phyloP scores from a whole-genome alignment of 2,888 invertebrate species.

The Zelleria hepariella region DNA sequence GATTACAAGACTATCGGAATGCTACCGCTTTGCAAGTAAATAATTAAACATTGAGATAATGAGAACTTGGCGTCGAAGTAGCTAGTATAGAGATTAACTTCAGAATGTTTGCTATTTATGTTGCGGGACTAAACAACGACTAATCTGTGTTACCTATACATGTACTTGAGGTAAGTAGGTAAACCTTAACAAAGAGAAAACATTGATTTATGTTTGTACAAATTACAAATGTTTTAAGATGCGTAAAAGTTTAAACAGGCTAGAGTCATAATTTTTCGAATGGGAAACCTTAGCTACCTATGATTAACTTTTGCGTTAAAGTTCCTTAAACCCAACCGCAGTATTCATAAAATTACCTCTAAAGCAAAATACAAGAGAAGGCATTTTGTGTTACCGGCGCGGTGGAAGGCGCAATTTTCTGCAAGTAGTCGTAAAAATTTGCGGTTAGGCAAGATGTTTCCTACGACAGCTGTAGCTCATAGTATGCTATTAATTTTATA shows the following conservation, averaged over 20 bases:
- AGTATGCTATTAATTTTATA: too few relatives aligned
- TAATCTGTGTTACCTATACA: too few relatives aligned
- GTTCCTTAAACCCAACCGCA: neutral
- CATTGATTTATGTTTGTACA: neutral
- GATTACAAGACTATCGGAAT: slow-evolving; percentile 30
- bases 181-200: too few relatives aligned
- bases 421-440: neutral
- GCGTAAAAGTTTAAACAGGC: neutral
- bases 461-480: too few relatives aligned
- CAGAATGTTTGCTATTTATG: too few relatives aligned
- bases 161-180: too few relatives aligned
- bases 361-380: neutral
- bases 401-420: too few relatives aligned
- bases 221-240: neutral
- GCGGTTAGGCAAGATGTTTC: neutral
- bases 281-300: neutral
- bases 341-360: neutral
- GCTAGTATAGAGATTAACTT: neutral
- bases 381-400: neutral
- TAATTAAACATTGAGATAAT: neutral
- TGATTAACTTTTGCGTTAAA: neutral
- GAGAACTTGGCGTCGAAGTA: neutral
- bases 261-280: neutral
- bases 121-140: too few relatives aligned
- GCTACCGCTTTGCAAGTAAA: slow-evolving; percentile 4